Conservation (phyloP, 2,888 invertebrate species). For the Gasteruption jaculator region DNA sequence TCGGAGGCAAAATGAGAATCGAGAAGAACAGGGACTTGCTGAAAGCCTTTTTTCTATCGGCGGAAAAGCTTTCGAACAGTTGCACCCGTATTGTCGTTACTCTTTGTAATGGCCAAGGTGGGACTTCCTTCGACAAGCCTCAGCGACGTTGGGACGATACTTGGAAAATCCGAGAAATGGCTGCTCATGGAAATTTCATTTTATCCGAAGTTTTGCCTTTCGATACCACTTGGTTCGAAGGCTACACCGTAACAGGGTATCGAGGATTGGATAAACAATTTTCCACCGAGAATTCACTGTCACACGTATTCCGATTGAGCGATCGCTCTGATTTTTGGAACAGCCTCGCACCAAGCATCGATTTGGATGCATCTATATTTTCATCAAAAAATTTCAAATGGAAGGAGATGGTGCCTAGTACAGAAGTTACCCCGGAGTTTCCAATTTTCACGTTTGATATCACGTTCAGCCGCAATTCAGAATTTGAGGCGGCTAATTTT, state of each 20-base stretch:
- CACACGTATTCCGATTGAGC: constrained; percentile 48
- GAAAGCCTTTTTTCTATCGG: constrained; percentile 52
- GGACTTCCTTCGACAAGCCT: constrained; percentile 50
- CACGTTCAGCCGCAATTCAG: constrained; percentile 31
- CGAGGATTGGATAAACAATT: constrained; percentile 48
- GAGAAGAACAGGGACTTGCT: constrained; percentile 56
- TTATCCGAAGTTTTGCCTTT: constrained; percentile 49
- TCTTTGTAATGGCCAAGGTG: constrained; percentile 58
- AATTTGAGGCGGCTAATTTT: constrained; percentile 33
- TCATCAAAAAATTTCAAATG: constrained; percentile 27
- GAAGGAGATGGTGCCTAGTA: constrained; percentile 27
- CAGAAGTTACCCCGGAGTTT: no score
- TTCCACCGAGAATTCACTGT: constrained; percentile 40
- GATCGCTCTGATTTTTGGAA: no score
- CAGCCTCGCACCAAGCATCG: constrained; percentile 5
- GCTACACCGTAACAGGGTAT: constrained; percentile 54
- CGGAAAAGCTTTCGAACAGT: constrained; percentile 43
- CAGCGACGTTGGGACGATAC: constrained; percentile 54
- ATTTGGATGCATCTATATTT: constrained; percentile 8
- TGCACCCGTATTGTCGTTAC: constrained; percentile 51
- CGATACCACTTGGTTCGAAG: constrained; percentile 36
- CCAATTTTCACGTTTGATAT: constrained; percentile 43
- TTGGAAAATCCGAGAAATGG: constrained; percentile 58
- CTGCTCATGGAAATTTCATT: constrained; percentile 53
- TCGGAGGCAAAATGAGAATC: constrained; percentile 60